phyloP scores from a whole-genome alignment of 2,113 vertebrate species.

The Corythoichthys intestinalis region DNA sequence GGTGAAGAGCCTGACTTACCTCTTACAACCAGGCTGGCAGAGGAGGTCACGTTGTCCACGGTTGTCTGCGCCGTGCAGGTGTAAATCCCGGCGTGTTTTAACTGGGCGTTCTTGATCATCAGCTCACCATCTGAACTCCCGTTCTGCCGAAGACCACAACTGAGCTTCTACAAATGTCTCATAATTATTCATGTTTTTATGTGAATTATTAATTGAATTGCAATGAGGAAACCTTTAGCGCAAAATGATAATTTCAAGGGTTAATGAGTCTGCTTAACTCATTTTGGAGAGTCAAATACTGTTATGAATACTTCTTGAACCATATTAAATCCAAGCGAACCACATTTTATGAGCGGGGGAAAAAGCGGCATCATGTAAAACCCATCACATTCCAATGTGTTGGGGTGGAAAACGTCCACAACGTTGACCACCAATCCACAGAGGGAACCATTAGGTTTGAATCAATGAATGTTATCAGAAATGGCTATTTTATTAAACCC shows the following conservation, averaged over 20 bases:
- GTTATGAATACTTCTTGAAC: constrained; percentile 38
- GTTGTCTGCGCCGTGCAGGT: constrained; percentile 89
- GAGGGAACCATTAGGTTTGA: background rate
- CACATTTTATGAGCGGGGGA: constrained; percentile 47
- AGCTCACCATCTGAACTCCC: constrained; percentile 83
- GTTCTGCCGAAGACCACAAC: constrained; percentile 67
- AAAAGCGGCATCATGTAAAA: background rate
- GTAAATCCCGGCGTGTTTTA: constrained; percentile 87
- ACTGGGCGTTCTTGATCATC: constrained; percentile 83
- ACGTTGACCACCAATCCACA: background rate
- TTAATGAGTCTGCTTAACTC: constrained; percentile 19
- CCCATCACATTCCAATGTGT: constrained; percentile 48
- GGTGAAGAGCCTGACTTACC: constrained; percentile 70
- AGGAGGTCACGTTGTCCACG: constrained; percentile 87
- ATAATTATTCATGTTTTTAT: too few relatives aligned
- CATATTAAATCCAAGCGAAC: constrained; percentile 30
- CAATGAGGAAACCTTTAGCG: too few relatives aligned
- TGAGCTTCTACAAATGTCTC: background rate
- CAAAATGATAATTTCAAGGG: constrained; percentile 1
- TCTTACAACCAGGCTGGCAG: constrained; percentile 89
- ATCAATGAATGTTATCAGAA: constrained; percentile 30
- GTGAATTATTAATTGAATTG: background rate
- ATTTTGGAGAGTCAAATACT: constrained; percentile 10
- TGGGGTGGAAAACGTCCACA: constrained; percentile 34
- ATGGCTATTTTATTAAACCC: constrained; percentile 36